Percentiles rank a stretch among this genome's conserved stretches.
phyloP scores from a whole-genome alignment of 1,140 invertebrate genomes.

The Zaprionus gabonicus region DNA sequence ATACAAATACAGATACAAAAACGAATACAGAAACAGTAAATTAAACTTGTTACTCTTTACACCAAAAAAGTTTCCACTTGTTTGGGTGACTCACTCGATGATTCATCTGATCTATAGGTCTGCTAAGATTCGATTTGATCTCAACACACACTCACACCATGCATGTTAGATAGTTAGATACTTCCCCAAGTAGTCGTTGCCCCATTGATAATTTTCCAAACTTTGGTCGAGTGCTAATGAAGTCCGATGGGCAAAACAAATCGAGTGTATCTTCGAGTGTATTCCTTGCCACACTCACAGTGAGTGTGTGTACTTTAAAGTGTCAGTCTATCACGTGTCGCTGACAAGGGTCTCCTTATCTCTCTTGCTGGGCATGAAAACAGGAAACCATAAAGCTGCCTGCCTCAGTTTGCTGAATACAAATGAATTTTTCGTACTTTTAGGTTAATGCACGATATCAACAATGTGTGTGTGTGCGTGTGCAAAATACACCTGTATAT shows the following conservation, averaged over 20 bases:
- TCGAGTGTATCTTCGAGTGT: not conserved
- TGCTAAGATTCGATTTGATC: not conserved
- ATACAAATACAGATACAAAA: not conserved
- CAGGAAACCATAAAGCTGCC: slow-evolving; percentile 28
- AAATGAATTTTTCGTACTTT: slow-evolving; percentile 35
- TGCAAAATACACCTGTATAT: slow-evolving; percentile 19
- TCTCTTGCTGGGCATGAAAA: slow-evolving; percentile 2
- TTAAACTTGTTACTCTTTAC: not conserved
- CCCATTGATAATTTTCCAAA: not conserved
- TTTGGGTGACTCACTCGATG: not conserved
- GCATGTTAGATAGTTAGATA: not conserved
- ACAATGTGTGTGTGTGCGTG: slow-evolving; percentile 17
- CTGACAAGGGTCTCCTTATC: slow-evolving; percentile 26
- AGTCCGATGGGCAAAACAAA: not conserved
- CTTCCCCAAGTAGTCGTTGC: not conserved
- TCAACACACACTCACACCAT: not conserved
- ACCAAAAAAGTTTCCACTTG: slow-evolving; percentile 2
- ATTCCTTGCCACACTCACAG: not conserved
- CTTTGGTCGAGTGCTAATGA: not conserved
- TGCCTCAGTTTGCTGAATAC: slow-evolving; percentile 10
- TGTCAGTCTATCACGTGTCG: slow-evolving; percentile 35
- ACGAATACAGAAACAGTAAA: not conserved
- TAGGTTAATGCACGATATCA: slow-evolving; percentile 62
- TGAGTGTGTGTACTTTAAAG: slow-evolving; percentile 8
- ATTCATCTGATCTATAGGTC: not conserved